Evolutionary conservation across 2,888 invertebrate species (phyloP).

Genomic region (Tetheella fluctuosa): DNA sequence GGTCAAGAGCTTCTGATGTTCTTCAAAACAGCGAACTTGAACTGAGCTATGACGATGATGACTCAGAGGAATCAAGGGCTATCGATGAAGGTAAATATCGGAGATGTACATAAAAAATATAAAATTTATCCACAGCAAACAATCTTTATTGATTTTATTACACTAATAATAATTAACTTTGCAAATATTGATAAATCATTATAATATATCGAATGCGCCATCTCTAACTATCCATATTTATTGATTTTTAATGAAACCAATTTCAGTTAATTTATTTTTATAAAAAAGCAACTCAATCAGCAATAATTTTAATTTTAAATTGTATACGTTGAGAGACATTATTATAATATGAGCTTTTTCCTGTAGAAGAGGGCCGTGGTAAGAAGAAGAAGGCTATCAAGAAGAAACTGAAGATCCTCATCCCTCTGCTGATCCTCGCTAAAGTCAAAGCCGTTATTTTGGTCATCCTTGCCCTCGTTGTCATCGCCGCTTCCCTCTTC

Average conservation of each 20-base stretch:
- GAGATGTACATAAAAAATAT: neutral
- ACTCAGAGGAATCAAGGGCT: slow-evolving; percentile 63
- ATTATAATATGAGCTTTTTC: slow-evolving; percentile 23
- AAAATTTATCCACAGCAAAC: neutral
- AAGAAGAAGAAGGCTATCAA: slow-evolving; percentile 89
- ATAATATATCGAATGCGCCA: neutral
- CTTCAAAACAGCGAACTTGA: slow-evolving; percentile 68
- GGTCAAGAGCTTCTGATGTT: slow-evolving; percentile 65
- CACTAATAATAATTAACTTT: neutral
- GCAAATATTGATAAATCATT: neutral
- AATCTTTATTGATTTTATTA: too few species aligned
- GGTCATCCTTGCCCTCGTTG: slow-evolving; percentile 86
- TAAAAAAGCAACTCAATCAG: slow-evolving; percentile 16
- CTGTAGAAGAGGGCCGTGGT: slow-evolving; percentile 84
- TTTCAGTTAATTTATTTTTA: slow-evolving; percentile 12
- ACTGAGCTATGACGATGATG: slow-evolving; percentile 62
- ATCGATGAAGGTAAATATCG: slow-evolving; percentile 58
- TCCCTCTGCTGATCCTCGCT: slow-evolving; percentile 85
- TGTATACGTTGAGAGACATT: neutral
- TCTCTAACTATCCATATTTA: neutral
- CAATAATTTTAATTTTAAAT: too few species aligned
- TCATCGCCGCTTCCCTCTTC: slow-evolving; percentile 87
- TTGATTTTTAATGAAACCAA: neutral
- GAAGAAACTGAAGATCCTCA: slow-evolving; percentile 72
- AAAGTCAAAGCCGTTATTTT: slow-evolving; percentile 87